Evolutionary conservation across 2,797 vertebrate species (phyloP), one percentile per base, ranked within the genome.

Genomic region (Tokudaia tokunoshimensis): DNA sequence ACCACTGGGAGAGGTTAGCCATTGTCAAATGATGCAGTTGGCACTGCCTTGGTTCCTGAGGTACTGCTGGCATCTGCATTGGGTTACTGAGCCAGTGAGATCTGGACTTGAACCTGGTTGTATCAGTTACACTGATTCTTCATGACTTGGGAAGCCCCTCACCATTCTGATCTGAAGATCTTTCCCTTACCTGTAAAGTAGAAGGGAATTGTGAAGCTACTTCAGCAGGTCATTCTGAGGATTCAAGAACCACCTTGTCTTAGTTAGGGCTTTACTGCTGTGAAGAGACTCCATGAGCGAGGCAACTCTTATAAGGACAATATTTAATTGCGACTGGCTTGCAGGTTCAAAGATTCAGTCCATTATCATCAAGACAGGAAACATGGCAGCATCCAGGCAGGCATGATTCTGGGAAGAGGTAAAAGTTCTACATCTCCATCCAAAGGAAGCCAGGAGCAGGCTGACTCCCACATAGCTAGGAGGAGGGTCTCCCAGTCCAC

Each of bases 181-280:
- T n/a, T 74, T 93, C 74, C 72, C 29, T 81, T 50, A 76, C 82
- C 65, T 96, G 78, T 94, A 95, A 97, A 97, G 89, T 37, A 70
- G 67, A 85, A 47, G 78, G 91, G 84, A 96, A 94, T 93, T 96
- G 95, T 90, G n/a, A n/a, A 79, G 81, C 91, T 94, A 95, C 93
- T 89, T 98, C 74, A 91, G 84, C 98, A 87, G 91, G 74, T 86
- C 79, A 76, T 94, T 92, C 93, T 79, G 88, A 97, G 95, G 95
- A 93, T 94, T 95, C 93, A 95, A 95, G 44, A 61, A 12, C 5
- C 63, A 24, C 22, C 34, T 19, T 37, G n/a, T n/a, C n/a, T 37
- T 19, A 37, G n/a, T 72, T 20, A 72, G n/a, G 19, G 17, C 1
- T 72, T 72, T 72, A 37, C n/a, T 72, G 70, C n/a, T 72, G n/a